phyloP scores from a whole-genome alignment of 1,140 invertebrate species.

The Dendrolimus punctatus region DNA sequence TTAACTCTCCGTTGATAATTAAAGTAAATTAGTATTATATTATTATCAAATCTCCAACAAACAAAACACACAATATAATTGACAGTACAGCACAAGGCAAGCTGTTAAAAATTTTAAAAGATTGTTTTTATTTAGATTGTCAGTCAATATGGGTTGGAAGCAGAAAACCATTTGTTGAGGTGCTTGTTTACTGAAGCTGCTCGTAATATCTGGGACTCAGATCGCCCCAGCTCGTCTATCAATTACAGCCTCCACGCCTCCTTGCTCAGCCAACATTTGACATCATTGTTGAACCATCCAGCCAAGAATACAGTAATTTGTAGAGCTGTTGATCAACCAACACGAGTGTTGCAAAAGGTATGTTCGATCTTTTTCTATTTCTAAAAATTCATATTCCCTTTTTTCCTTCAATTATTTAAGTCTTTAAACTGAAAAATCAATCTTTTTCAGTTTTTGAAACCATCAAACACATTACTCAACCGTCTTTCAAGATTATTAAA shows the following conservation, averaged over 20 bases:
- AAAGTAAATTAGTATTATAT: no score
- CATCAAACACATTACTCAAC: conserved; percentile 83
- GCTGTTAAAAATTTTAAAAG: neutral
- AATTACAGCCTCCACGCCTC: conserved; percentile 48
- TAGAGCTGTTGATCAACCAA: conserved; percentile 52
- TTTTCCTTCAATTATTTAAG: neutral
- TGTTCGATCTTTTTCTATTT: conserved; percentile 5
- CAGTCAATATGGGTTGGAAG: conserved; percentile 59
- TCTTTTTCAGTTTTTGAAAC: conserved; percentile 79
- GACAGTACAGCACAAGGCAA: no score
- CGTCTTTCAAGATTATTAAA: conserved; percentile 88
- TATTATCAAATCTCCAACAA: no score
- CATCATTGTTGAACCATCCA: conserved; percentile 54
- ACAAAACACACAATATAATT: no score
- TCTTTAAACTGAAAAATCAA: neutral
- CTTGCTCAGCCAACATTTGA: conserved; percentile 50
- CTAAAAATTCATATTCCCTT: neutral
- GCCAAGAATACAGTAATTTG: conserved; percentile 63
- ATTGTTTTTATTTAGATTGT: conserved; percentile 42
- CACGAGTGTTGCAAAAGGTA: conserved; percentile 57
- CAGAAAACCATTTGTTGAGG: conserved; percentile 62
- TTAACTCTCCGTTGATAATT: no score
- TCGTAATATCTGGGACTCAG: conserved; percentile 51
- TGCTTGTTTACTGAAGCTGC: conserved; percentile 56
- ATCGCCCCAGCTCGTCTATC: conserved; percentile 34